Conservation (phyloP, 1,140 invertebrate species). For the Papilio machaon region DNA sequence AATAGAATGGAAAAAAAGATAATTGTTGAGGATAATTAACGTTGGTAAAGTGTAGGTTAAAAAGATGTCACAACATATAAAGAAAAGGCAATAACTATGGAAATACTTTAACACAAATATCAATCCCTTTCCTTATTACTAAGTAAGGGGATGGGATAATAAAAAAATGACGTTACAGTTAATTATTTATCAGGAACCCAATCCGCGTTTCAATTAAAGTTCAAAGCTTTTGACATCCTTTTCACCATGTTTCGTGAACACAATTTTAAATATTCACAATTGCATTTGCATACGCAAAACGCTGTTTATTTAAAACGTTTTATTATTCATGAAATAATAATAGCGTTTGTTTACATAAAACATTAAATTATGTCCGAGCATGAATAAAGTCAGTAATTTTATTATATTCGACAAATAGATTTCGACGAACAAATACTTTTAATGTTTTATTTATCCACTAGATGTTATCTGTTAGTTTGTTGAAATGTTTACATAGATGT, state of each 20-base stretch:
- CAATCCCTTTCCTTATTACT: no score
- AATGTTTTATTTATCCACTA: neutral
- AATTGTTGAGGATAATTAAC: no score
- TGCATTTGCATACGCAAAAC: neutral
- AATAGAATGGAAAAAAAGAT: no score
- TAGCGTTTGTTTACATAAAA: neutral
- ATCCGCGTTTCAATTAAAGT: neutral
- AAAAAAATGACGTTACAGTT: no score
- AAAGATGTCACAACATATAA: no score
- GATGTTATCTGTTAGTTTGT: no score
- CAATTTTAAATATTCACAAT: conserved; percentile 11
- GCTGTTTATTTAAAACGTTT: neutral
- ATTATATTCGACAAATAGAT: neutral
- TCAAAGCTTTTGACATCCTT: neutral
- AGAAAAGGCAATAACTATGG: no score
- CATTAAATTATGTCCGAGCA: neutral
- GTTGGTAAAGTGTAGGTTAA: no score
- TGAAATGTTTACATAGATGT: no score
- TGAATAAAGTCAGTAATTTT: conserved; percentile 1
- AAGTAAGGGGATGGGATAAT: no score
- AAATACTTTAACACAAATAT: no score
- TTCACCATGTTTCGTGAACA: neutral
- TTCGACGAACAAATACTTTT: neutral
- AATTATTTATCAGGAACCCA: no score
- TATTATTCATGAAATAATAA: conserved; percentile 1